Evolutionary conservation across 2,888 invertebrate genomes (phyloP), one percentile per base, ranked within the genome.

Genomic region (Griposia aprilina): DNA sequence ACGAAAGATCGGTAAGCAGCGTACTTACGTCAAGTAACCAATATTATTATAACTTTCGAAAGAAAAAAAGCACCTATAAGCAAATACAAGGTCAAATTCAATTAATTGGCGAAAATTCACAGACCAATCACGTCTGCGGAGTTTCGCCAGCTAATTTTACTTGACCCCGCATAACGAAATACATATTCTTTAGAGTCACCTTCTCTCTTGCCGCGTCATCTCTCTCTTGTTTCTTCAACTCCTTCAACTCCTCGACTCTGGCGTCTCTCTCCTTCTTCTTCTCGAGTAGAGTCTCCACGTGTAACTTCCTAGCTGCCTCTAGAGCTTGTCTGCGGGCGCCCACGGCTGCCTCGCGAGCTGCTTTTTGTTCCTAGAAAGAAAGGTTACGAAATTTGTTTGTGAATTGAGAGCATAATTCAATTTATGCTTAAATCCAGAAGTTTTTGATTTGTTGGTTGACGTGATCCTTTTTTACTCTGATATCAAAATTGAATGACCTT

Each of bases 331-430:
- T 97, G 1, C 99, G 97, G 76, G 99, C 98, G 90, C 99, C 99
- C 0, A 99, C 99, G 0, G 99, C 99, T 0, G 99, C 99, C 91
- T 99, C 99, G 92, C 99, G 99, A 0, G 99, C 99, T 26, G 99
- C 98, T 92, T 99, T 99, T 92, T 99, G 99, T 92, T 99, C 99
- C 95, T 98, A 97, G 63, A 71, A 45, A 36, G 0, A 59, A 11
- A 8, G 0, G 20, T 45, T 45, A 45, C 30, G 30, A 36, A 36
- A 36, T 36, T 36, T 36, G 30, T 36, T 36, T 36, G 30, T 36
- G 30, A 36, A 2, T 36, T 36, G 30, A 36, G 30, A 36, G 30
- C 30, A 36, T 3, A 36, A 36, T 36, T 36, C 30, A 36, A 36
- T 2, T 36, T 36, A 36, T 36, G 30, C 30, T 36, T 2, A 36